A percentile compares a stretch with the other conserved stretches of the same genome.
These are phyloP conservation scores for Emydura subglobosa DNA, from an alignment of 2,113 vertebrate species.

Conservation along the genomic window DNA sequence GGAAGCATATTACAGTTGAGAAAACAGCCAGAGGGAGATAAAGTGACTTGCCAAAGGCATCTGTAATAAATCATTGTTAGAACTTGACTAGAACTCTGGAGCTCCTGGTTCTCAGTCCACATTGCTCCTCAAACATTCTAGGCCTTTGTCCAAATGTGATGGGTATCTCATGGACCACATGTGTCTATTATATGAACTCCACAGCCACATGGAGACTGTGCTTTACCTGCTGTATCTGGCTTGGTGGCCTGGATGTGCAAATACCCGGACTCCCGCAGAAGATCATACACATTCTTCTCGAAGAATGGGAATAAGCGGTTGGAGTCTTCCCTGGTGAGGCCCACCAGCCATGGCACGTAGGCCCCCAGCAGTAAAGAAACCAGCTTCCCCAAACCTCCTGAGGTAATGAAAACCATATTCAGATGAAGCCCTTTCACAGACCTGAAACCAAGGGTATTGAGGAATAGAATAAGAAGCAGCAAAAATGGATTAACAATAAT, in stretches of 20 bases:
- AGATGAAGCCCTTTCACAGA: constrained; percentile 88
- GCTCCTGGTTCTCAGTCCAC: not conserved
- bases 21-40: not conserved
- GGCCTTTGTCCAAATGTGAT: not conserved
- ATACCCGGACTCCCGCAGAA: constrained; percentile 85
- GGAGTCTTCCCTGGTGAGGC: constrained; percentile 84
- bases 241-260: constrained; percentile 91
- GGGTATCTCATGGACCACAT: not conserved
- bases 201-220: not conserved
- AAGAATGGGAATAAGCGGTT: constrained; percentile 83
- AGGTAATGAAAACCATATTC: constrained; percentile 65
- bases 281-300: constrained; percentile 79
- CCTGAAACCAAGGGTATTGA: constrained; percentile 67
- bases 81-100: not conserved
- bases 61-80: not conserved
- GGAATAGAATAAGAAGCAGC: not conserved
- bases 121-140: not conserved
- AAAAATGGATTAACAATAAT: not conserved
- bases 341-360: constrained; percentile 88
- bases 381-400: constrained; percentile 31
- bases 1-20: not conserved
- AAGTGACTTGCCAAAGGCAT: not conserved
- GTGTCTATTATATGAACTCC: not conserved
- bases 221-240: constrained; percentile 88
- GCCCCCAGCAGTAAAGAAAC: constrained; percentile 81